Base-by-base conservation (phyloP, 2,113 vertebrate genomes). In the Fregata magnificens region DNA sequence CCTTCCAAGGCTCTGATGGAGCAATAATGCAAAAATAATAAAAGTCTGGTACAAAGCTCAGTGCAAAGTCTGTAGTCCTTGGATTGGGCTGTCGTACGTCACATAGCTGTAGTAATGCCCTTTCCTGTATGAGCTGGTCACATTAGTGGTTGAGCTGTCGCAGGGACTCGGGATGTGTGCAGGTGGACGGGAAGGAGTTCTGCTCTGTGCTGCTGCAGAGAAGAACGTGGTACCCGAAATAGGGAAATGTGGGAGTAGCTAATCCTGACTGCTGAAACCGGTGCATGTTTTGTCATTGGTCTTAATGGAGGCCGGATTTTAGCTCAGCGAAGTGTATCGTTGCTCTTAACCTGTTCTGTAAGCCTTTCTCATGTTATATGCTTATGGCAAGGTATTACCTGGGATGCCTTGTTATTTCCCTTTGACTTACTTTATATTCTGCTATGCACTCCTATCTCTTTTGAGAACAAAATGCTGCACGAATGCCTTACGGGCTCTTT, bases 361-460 rank as follows among this genome's bases (percentile, higher is more conserved):
- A 82, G 47, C 66, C 69, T 71, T 79, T 56, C 29, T 88, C 0
- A 3, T 40, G 40, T 66, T 58, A 6, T 31, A 6, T 80, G 91
- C 86, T 95, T n/a, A 62, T 91, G 82, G 89, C 84, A 80, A 61
- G 71, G 74, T 62, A 77, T 83, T 95, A 91, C 93, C 84, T 93
- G 84, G 66, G 50, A 58, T 91, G 81, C 78, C 58, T 88, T 87
- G 49, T 93, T 92, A 36, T 72, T 91, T 96, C 58, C 81, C 82
- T 93, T 90, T 91, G 88, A 63, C 89, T 95, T 56, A 82, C 53
- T 97, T 97, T 70, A 65, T 82, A 95, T 96, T 95, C 95, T 91
- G 82, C 78, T 91, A 36, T 73, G 71, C 67, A 21, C 38, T 95
- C 61, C 56, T n/a, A 55, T 69, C 62, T 93, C 74, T 91, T 92